Evolutionary conservation across 1,140 invertebrate genomes (phyloP).

Genomic region (Heliconius himera): DNA sequence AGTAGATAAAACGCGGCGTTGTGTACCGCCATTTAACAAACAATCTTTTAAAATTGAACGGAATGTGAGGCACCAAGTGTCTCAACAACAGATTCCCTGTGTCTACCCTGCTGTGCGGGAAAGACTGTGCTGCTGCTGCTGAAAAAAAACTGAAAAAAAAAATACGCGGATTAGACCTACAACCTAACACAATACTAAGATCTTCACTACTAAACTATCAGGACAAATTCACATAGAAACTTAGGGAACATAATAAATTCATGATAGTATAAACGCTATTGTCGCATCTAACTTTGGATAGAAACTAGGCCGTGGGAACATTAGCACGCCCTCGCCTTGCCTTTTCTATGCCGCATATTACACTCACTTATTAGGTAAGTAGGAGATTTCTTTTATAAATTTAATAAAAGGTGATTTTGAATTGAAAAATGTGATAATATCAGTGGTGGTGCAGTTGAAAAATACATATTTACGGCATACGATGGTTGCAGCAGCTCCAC

Average conservation of each 20-base stretch:
- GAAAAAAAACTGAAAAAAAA: too few species aligned
- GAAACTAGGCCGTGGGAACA: conserved; percentile 2
- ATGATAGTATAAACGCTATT: neutral
- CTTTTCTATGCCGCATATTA: conserved; percentile 1
- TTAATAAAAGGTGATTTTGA: neutral
- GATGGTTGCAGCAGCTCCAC: too few species aligned
- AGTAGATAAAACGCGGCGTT: too few species aligned
- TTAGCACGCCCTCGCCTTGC: neutral
- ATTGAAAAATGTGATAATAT: neutral
- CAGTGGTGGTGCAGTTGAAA: neutral
- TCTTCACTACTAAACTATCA: neutral
- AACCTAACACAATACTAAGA: too few species aligned
- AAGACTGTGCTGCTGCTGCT: too few species aligned
- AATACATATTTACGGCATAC: too few species aligned
- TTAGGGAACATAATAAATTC: neutral
- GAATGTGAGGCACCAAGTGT: too few species aligned
- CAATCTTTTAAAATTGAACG: too few species aligned
- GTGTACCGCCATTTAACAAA: too few species aligned
- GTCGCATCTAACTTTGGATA: neutral
- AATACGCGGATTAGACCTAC: too few species aligned
- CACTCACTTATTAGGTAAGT: neutral
- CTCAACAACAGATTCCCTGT: too few species aligned
- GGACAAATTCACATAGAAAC: neutral
- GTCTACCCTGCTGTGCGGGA: too few species aligned
- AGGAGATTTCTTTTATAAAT: neutral